A percentile compares a stretch with the other conserved stretches of the same genome.
Conservation (phyloP, 2,888 invertebrate genomes). For the Physocephala rufipes region DNA sequence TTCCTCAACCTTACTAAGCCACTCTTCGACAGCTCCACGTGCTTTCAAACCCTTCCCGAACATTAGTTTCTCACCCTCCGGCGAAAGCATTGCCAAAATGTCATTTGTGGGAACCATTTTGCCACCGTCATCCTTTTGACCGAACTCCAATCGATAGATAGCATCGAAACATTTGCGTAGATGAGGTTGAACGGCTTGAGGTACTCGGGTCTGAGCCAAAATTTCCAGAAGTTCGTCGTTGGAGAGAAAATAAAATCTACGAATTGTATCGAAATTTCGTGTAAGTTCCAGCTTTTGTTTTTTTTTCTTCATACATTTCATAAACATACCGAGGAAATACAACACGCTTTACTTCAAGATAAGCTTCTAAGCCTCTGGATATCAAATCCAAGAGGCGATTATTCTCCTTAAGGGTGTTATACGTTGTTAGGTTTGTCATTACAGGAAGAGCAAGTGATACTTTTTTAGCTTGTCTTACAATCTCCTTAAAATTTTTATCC, state of each 20-base stretch:
- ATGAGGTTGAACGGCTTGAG: conserved; percentile 90
- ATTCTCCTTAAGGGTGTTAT: conserved; percentile 75
- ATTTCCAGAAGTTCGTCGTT: conserved; percentile 91
- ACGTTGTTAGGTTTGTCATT: conserved; percentile 76
- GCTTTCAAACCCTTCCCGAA: conserved; percentile 85
- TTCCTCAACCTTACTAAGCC: conserved; percentile 90
- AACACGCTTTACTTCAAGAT: conserved; percentile 86
- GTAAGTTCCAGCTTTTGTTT: too few relatives aligned
- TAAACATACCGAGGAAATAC: conserved; percentile 76
- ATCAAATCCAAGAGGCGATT: conserved; percentile 87
- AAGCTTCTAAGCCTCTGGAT: conserved; percentile 88
- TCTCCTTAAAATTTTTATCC: conserved; percentile 90
- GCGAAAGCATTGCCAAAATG: conserved; percentile 88
- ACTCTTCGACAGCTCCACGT: conserved; percentile 90
- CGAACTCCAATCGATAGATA: conserved; percentile 81
- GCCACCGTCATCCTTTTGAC: conserved; percentile 71
- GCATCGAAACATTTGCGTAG: conserved; percentile 90
- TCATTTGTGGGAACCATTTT: conserved; percentile 77
- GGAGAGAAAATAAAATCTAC: conserved; percentile 83
- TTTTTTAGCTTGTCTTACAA: conserved; percentile 84
- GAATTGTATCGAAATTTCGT: neutral
- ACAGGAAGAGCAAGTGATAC: conserved; percentile 84
- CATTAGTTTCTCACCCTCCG: conserved; percentile 84
- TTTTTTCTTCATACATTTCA: too few relatives aligned
- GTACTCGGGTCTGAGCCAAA: conserved; percentile 88